Evolutionary conservation across 2,797 vertebrate species (phyloP), one percentile per base, ranked within the genome.

Genomic region (Pteropus rufus): DNA sequence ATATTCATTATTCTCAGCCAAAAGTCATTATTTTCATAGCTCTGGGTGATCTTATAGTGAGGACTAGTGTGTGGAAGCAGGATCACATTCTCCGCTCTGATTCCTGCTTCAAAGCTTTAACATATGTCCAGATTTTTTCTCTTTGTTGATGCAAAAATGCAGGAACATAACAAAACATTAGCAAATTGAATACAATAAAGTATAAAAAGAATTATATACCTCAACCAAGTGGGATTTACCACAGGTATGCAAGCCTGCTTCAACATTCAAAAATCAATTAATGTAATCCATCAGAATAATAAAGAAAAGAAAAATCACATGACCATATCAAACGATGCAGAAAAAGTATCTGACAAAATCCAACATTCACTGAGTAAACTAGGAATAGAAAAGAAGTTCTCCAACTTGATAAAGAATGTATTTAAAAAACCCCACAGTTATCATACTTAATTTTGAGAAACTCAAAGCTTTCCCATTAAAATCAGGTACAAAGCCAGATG

Each of bases 1-100:
- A 10, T 49, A 85, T 14, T 24, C 46, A 97, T n/a, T 64, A 86
- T 89, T 96, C 91, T 97, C 80, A 86, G 76, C 26, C 75, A 95
- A 93, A 92, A 79, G 96, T 41, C 84, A 93, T 62, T 41, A 79
- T 94, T 91, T 88, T 75, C 24, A 60, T 92, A 95, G 79, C 10
- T 93, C 72, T 60, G 26, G 14, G 10, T 8, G 26, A 83, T 52
- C 15, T 76, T 7, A 15, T 64, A 44, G 29, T 92, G 18, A 83
- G 19, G 23, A 44, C 23, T 46, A 18, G 26, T n/a, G 7, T 52
- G 3, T 4, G n/a, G 44, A 64, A 54, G 24, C 4, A 73, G 26
- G 60, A 34, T 16, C 23, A 44, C 18, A 44, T 44, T 73, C 56
- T 72, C 23, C 29, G 54, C n/a, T 92, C n/a, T 56, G n/a, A 72